phyloP scores from a whole-genome alignment of 2,888 invertebrate genomes.

The Meiosimyza platycephala region DNA sequence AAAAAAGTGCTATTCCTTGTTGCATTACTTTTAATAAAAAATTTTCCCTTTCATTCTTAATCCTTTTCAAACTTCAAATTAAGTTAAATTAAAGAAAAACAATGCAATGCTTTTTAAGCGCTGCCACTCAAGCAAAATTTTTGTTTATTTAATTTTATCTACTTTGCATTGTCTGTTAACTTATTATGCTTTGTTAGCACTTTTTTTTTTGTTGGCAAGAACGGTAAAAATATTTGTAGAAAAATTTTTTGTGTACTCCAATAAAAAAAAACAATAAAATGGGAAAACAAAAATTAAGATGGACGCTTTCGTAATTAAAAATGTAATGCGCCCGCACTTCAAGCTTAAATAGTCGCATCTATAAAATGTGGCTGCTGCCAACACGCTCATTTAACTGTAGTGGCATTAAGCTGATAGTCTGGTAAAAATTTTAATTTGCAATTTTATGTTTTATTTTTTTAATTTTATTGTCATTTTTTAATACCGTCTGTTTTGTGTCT shows the following conservation, averaged over 20 bases:
- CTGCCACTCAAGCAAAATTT: not conserved
- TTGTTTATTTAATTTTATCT: not conserved
- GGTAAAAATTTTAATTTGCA: too few species aligned
- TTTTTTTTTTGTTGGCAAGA: not conserved
- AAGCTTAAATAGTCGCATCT: not conserved
- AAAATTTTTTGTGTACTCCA: not conserved
- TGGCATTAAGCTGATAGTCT: not conserved
- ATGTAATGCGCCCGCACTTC: not conserved
- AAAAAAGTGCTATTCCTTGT: not conserved
- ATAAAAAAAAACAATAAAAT: conserved; percentile 12
- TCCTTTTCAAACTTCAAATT: conserved; percentile 14
- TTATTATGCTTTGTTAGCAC: too few species aligned
- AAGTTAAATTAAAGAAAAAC: conserved; percentile 12
- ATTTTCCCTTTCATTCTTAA: not conserved
- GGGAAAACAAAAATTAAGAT: conserved; percentile 6
- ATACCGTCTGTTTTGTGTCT: too few species aligned
- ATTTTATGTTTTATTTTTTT: too few species aligned
- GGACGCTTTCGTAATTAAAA: conserved; percentile 18
- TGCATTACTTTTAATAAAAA: not conserved
- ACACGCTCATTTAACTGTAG: not conserved
- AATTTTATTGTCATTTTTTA: too few species aligned
- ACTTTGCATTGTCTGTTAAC: too few species aligned
- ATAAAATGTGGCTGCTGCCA: not conserved
- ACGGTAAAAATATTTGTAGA: not conserved
- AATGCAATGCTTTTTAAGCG: conserved; percentile 2